Percentiles rank a stretch among this genome's conserved stretches.
Conservation (phyloP, 1,140 invertebrate species). For the Nasonia vitripennis region DNA sequence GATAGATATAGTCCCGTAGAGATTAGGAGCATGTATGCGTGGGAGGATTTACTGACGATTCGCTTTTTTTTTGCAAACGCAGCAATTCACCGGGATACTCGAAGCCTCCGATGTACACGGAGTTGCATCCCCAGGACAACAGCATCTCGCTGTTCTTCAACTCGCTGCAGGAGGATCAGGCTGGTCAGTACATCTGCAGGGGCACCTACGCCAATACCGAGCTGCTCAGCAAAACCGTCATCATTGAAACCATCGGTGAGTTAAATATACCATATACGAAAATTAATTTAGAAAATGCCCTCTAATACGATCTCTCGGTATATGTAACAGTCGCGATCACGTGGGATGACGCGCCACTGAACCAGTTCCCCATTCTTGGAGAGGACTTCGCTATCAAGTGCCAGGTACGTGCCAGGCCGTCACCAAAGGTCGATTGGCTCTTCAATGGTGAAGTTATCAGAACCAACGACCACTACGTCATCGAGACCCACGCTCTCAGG, state of each 20-base stretch:
- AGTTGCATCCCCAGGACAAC: conserved; percentile 77
- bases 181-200: conserved; percentile 88
- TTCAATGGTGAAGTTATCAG: conserved; percentile 82
- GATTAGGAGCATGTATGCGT: neutral
- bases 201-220: conserved; percentile 85
- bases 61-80: conserved; percentile 53
- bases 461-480: conserved; percentile 82
- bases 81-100: conserved; percentile 65
- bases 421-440: conserved; percentile 89
- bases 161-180: conserved; percentile 83
- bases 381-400: conserved; percentile 87
- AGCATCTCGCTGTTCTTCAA: conserved; percentile 84
- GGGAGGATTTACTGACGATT: conserved; percentile 9
- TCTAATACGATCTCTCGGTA: neutral
- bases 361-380: conserved; percentile 87
- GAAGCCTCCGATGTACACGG: conserved; percentile 80
- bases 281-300: too few relatives aligned
- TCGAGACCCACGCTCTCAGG: conserved; percentile 84
- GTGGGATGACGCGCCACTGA: conserved; percentile 88
- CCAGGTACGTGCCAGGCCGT: conserved; percentile 88
- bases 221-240: conserved; percentile 79
- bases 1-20: neutral
- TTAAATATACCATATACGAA: conserved; percentile 39
- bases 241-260: conserved; percentile 84
- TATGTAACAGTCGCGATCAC: conserved; percentile 84